phyloP scores from a whole-genome alignment of 2,113 vertebrate genomes.

The Bubo bubo region DNA sequence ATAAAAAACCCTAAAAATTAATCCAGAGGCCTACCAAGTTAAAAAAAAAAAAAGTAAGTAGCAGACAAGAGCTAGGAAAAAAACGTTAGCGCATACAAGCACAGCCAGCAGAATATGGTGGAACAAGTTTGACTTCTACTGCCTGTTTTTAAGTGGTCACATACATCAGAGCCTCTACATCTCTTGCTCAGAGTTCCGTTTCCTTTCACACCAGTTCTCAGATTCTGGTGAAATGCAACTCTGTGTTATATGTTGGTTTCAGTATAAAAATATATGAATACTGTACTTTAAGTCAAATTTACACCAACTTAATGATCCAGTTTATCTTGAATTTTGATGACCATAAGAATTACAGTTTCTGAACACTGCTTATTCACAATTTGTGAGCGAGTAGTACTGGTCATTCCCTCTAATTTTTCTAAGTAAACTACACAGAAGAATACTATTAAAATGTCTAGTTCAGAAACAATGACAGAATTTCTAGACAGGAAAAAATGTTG shows the following conservation, averaged over 20 bases:
- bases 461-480: neutral
- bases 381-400: neutral
- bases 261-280: neutral
- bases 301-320: neutral
- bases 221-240: fast-evolving
- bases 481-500: neutral
- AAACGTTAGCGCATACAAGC: neutral
- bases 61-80: neutral
- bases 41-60: neutral
- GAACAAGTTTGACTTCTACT: neutral
- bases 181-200: neutral
- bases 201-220: neutral
- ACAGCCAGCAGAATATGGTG: neutral
- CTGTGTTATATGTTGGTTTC: neutral
- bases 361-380: neutral
- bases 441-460: neutral
- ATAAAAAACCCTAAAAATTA: neutral
- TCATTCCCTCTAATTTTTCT: neutral
- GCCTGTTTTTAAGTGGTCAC: neutral
- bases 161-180: neutral
- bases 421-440: neutral
- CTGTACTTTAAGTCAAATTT: neutral
- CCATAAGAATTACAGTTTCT: neutral
- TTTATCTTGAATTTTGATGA: neutral
- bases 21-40: neutral